These are phyloP conservation scores for Gymnoscopelus braueri DNA, from an alignment of 2,797 vertebrate genomes.

Conservation along the genomic window DNA sequence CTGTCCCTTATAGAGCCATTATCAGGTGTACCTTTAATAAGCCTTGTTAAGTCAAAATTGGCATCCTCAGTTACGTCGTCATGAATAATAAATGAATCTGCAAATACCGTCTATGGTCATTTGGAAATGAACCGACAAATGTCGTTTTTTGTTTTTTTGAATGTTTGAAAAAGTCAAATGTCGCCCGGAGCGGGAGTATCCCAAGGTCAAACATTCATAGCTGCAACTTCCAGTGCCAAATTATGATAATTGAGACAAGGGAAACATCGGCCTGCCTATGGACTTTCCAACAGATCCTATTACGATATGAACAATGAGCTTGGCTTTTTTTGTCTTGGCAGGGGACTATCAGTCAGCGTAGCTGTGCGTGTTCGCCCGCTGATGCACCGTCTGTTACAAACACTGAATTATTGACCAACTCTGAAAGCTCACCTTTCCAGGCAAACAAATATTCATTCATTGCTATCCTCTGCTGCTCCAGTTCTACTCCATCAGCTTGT, in stretches of 20 bases:
- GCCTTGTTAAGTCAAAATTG: constrained; percentile 72
- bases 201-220: constrained; percentile 42
- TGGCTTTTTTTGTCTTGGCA: constrained; percentile 75
- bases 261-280: constrained; percentile 38
- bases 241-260: constrained; percentile 54
- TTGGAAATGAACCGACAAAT: constrained; percentile 52
- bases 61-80: constrained; percentile 67
- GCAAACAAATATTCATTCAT: constrained; percentile 79
- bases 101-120: constrained; percentile 49
- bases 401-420: constrained; percentile 83
- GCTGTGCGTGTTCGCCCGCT: constrained; percentile 64
- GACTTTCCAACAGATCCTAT: constrained; percentile 73
- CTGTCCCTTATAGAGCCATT: constrained; percentile 62
- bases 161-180: constrained; percentile 42
- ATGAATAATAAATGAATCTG: constrained; percentile 72
- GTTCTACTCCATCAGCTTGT: constrained; percentile 48
- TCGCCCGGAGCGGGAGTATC: constrained; percentile 27
- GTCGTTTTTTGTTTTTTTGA: constrained; percentile 27
- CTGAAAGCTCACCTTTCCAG: constrained; percentile 80
- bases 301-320: constrained; percentile 72
- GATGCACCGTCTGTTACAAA: constrained; percentile 85
- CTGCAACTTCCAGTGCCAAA: constrained; percentile 40
- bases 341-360: constrained; percentile 65
- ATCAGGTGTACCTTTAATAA: constrained; percentile 77
- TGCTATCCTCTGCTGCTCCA: constrained; percentile 40